A percentile compares a stretch with the other conserved stretches of the same genome.
These are phyloP conservation scores for Parapsyche elsis DNA, from an alignment of 1,140 invertebrate species.

Conservation along the genomic window DNA sequence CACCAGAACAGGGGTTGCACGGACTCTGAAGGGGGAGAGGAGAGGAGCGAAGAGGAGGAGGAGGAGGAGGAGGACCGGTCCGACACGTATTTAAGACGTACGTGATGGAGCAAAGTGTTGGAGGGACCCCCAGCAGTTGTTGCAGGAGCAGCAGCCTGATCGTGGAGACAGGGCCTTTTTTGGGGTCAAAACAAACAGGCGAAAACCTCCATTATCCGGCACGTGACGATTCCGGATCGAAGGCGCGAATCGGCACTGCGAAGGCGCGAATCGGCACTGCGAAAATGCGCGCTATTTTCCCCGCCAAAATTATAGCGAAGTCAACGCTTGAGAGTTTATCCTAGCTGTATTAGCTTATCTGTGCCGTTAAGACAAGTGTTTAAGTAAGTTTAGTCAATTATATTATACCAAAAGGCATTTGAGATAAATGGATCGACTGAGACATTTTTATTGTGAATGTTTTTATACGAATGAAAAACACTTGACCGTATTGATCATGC, in stretches of 20 bases:
- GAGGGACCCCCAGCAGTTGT: too few species aligned
- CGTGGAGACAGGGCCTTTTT: neutral
- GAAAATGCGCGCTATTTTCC: too few species aligned
- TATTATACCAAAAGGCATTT: too few species aligned
- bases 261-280: neutral
- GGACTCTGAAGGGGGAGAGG: neutral
- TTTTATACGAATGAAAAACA: neutral
- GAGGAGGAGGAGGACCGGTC: conserved; percentile 7
- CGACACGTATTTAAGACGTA: conserved; percentile 47
- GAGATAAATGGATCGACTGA: too few species aligned
- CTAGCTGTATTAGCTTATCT: too few species aligned
- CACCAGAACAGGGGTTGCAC: neutral
- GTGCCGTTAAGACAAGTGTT: too few species aligned
- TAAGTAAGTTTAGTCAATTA: too few species aligned
- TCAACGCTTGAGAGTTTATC: too few species aligned
- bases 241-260: neutral
- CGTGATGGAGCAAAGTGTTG: conserved; percentile 38
- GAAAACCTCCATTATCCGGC: conserved; percentile 3
- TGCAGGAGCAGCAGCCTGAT: neutral
- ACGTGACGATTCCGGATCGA: conserved; percentile 9
- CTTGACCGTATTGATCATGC: neutral
- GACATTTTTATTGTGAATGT: neutral
- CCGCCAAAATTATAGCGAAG: too few species aligned
- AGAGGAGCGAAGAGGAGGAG: neutral
- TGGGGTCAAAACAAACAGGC: neutral